Evolutionary conservation across 1,140 invertebrate species (phyloP), one percentile per base, ranked within the genome.

Genomic region (Marisa cornuarietis): DNA sequence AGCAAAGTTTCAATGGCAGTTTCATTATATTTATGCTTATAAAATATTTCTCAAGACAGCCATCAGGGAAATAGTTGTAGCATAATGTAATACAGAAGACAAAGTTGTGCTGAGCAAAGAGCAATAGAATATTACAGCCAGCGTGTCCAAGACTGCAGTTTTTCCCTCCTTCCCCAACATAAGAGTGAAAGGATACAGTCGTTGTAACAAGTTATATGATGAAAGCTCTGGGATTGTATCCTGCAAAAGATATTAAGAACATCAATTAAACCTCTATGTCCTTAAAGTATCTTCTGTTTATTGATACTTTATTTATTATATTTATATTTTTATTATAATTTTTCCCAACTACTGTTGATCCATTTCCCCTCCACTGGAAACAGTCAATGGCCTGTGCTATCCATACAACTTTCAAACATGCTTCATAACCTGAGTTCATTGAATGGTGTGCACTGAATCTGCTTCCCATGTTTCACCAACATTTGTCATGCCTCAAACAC

Each of bases 171-270:
- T 92, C 31, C 93, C 93, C 69, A 97, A 88, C 88, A 98, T 95
- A 14, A 93, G 91, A 78, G 95, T 93, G 85, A 95, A 96, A 0
- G 97, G 97, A 92, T 98, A 98, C 18, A 97, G 90, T 31, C 95
- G 92, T 79, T 94, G 93, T 52, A 98, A 90, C 1, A 96, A 86
- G 73, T 94, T 93, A 84, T 94, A 92, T 1, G 94, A 90, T 24
- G 94, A 92, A 26, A 95, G 88, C 31, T 92, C 86, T 18, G 96
- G 94, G 84, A 93, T 93, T 80, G 92, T 91, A 90, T 95, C 93
- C 95, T 96, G 91, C 79, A 93, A 93, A 81, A 88, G 51, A n/a
- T 62, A n/a, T n/a, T 5, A 5, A 54, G 69, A 24, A 78, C n/a
- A 52, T 18, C 58, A 76, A 75, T 61, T 11, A 52, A 68, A 31